A percentile compares a stretch with the other conserved stretches of the same genome.
Conservation (phyloP, 2,797 vertebrate species). For the Pseudopleuronectes americanus region DNA sequence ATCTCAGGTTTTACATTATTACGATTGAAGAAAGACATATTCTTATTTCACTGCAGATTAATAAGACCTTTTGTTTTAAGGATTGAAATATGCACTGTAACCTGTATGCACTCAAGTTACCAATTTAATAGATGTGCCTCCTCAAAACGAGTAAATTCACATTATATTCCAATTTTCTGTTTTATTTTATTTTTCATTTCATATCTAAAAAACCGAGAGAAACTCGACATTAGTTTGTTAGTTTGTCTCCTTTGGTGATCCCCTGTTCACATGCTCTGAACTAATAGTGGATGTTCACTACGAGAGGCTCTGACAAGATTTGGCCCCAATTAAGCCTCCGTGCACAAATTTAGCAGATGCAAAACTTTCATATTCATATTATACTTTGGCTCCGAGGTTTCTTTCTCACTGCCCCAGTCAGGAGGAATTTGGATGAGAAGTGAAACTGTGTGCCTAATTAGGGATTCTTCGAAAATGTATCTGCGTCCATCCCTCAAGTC, state of each 20-base stretch:
- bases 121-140: too few relatives aligned
- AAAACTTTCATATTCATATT: conserved; percentile 71
- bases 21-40: too few relatives aligned
- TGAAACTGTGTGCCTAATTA: conserved; percentile 73
- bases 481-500: conserved; percentile 49
- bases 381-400: conserved; percentile 74
- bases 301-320: conserved; percentile 73
- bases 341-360: conserved; percentile 69
- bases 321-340: conserved; percentile 77
- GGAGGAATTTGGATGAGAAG: conserved; percentile 68
- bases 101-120: too few relatives aligned
- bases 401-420: conserved; percentile 68
- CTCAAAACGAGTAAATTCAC: too few relatives aligned
- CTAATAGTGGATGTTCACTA: conserved; percentile 59
- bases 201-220: conserved; percentile 17
- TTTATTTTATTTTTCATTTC: conserved; percentile 6
- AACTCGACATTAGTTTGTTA: conserved; percentile 48
- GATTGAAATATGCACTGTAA: too few relatives aligned
- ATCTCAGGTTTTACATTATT: too few relatives aligned
- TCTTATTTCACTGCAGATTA: too few relatives aligned
- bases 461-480: conserved; percentile 49
- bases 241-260: conserved; percentile 62
- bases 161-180: too few relatives aligned
- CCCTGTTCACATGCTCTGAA: conserved; percentile 50
- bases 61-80: too few relatives aligned